These are phyloP conservation scores for Rachycentron canadum DNA, from an alignment of 2,797 vertebrate species.

Conservation along the genomic window DNA sequence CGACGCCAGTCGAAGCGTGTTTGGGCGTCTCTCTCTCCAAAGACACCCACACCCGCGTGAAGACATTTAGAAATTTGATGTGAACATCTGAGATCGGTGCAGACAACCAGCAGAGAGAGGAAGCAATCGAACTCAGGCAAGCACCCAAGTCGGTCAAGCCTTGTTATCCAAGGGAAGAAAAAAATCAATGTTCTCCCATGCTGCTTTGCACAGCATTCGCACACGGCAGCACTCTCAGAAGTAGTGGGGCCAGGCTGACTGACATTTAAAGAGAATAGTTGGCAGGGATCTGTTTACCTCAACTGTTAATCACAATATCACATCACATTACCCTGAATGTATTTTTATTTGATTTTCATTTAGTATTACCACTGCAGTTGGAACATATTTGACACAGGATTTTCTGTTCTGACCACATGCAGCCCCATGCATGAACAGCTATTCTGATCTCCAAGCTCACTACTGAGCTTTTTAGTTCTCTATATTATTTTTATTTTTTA, in stretches of 20 bases:
- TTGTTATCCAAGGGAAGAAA: constrained; percentile 67
- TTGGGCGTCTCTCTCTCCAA: constrained; percentile 7
- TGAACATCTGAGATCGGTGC: constrained; percentile 47
- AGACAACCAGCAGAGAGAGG: constrained; percentile 61
- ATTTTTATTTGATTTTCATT: not conserved
- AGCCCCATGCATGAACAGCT: too few species aligned
- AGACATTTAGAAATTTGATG: constrained; percentile 58
- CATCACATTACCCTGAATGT: constrained; percentile 18
- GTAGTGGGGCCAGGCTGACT: constrained; percentile 38
- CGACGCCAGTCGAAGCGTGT: constrained; percentile 16
- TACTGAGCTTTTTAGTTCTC: too few species aligned
- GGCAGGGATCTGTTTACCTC: constrained; percentile 36
- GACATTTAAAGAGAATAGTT: constrained; percentile 60
- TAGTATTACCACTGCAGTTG: too few species aligned
- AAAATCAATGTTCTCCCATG: constrained; percentile 72
- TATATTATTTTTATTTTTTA: too few species aligned
- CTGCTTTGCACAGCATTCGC: constrained; percentile 52
- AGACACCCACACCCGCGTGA: constrained; percentile 38
- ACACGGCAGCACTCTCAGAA: constrained; percentile 35
- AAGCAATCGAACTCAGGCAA: constrained; percentile 72
- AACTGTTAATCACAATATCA: constrained; percentile 44
- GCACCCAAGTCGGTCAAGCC: constrained; percentile 72
- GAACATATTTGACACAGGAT: too few species aligned
- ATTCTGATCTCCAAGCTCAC: too few species aligned
- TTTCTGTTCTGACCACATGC: too few species aligned